Conservation (phyloP, 2,797 vertebrate species). For the Cygnus olor region DNA sequence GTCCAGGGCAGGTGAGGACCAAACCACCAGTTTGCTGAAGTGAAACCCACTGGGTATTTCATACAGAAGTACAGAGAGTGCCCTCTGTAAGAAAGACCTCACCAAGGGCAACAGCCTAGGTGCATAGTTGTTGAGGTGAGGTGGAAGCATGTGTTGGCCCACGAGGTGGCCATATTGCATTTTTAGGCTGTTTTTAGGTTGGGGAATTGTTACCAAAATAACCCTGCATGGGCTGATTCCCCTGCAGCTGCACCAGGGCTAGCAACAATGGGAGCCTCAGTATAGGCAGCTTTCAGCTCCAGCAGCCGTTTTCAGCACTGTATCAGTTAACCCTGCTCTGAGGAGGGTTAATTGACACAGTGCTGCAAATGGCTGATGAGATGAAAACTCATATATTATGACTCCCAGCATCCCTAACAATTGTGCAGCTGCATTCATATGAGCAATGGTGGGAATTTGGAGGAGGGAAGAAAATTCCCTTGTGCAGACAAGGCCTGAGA, state of each 20-base stretch:
- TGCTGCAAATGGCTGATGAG: constrained; percentile 59
- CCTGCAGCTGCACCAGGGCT: constrained; percentile 64
- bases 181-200: background rate
- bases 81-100: background rate
- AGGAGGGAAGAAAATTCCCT: constrained; percentile 54
- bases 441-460: constrained; percentile 55
- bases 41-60: background rate
- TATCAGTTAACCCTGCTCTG: constrained; percentile 70
- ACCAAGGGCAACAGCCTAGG: background rate
- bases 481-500: constrained; percentile 26
- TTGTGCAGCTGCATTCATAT: constrained; percentile 66
- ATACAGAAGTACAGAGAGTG: background rate
- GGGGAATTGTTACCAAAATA: constrained; percentile 39
- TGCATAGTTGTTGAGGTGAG: background rate
- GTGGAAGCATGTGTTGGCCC: background rate
- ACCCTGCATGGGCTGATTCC: constrained; percentile 24
- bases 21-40: background rate
- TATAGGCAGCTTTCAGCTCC: constrained; percentile 44
- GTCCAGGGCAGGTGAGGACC: background rate
- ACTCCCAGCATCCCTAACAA: constrained; percentile 54
- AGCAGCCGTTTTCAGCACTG: constrained; percentile 64
- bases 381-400: constrained; percentile 65
- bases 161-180: constrained; percentile 11
- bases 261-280: constrained; percentile 64
- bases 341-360: constrained; percentile 72